Evolutionary conservation across 2,888 invertebrate species (phyloP), one percentile per base, ranked within the genome.

Genomic region (Galerucella nymphaeae): DNA sequence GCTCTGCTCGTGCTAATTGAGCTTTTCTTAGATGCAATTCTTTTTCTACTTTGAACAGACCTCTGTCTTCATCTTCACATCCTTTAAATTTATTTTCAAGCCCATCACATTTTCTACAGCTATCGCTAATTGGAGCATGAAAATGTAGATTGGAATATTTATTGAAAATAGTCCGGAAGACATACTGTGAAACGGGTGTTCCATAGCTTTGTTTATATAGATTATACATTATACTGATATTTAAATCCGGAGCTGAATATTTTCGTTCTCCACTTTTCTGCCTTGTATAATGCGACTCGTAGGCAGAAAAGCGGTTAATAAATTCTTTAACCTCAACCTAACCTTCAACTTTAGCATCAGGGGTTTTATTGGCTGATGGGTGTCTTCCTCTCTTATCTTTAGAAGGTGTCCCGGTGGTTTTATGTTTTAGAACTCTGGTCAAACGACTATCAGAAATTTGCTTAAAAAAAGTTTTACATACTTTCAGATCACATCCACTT

Each of bases 241-340:
- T 41, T n/a, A 59, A 59, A 59, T 59, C 38, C 23, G 38, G 59
- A 42, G 78, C 45, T n/a, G 79, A 69, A 66, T 76, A 79, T 71
- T 70, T 75, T 50, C 75, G 71, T 48, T 77, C 61, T 11, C 45
- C 53, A 68, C 57, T 76, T 76, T 79, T 78, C 62, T 58, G 42
- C 57, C 76, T 59, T 10, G 66, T 18, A 76, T 79, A 78, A 59
- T 78, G 76, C 30, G 76, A 78, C 71, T 75, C 66, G 58, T 79
- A 79, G n/a, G 10, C 68, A 50, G 69, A 73, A 63, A 69, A 69
- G 42, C 23, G 18, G 8, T 58, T 23, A 23, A 58, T 58, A 58
- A 58, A 58, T 20, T 18, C 1, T 23, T 58, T 58, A 20, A 58
- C 23, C 58, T 58, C n/a, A n/a, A n/a, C n/a, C n/a, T n/a, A n/a